A percentile compares a stretch with the other conserved stretches of the same genome.
These are phyloP conservation scores for Cyphomyrus discorhynchus DNA, from an alignment of 2,113 vertebrate genomes.

Conservation along the genomic window DNA sequence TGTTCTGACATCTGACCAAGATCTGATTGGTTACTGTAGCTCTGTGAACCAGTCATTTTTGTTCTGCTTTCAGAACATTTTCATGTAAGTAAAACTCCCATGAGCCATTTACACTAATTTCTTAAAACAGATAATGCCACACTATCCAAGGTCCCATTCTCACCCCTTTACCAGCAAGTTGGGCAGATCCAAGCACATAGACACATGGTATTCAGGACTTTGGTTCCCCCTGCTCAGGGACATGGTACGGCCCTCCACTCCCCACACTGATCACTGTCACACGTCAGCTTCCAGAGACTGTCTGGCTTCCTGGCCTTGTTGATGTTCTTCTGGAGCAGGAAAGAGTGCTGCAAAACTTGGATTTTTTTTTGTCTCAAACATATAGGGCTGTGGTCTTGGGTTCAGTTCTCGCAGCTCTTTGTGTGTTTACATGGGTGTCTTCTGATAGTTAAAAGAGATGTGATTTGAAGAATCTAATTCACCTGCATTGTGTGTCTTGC, in stretches of 20 bases:
- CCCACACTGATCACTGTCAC: constrained; percentile 79
- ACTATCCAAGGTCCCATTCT: not conserved
- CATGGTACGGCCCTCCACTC: constrained; percentile 60
- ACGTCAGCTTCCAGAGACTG: constrained; percentile 88
- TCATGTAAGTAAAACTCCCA: not conserved
- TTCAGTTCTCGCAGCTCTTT: not conserved
- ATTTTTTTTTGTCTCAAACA: not conserved
- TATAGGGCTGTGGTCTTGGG: not conserved
- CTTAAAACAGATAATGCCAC: not conserved
- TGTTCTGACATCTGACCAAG: not conserved
- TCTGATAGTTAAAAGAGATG: not conserved
- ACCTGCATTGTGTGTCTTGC: not conserved
- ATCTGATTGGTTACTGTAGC: not conserved
- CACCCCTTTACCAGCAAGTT: not conserved
- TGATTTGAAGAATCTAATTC: not conserved
- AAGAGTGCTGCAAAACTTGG: not conserved
- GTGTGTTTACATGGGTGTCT: not conserved
- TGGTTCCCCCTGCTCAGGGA: constrained; percentile 67
- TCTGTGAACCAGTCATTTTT: not conserved
- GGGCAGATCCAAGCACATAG: constrained; percentile 81
- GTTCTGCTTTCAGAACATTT: not conserved
- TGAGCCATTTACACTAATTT: not conserved
- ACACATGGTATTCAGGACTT: constrained; percentile 70
- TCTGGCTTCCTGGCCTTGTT: constrained; percentile 79
- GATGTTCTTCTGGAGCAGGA: constrained; percentile 69